Evolutionary conservation across 2,797 vertebrate genomes (phyloP), one percentile per base, ranked within the genome.

Genomic region (Chaenodraco wilsoni): DNA sequence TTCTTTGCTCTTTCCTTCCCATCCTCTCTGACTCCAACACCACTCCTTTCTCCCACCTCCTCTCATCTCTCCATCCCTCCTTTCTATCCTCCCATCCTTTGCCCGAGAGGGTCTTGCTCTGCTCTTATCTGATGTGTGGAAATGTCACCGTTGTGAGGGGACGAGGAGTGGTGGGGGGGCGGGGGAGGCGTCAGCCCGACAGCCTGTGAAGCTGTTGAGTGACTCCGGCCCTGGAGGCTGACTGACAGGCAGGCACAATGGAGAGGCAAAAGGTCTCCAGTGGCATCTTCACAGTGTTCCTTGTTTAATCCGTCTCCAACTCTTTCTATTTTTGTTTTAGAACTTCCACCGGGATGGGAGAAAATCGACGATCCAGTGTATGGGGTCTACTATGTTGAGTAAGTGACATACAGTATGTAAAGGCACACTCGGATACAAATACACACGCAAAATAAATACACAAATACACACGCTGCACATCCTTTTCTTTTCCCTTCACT

Each of bases 371-470:
- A 99, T 93, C 98, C 98, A 3, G 96, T 99, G 73, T 99, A 99
- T 61, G 98, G 98, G 92, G 96, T 99, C 95, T 99, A 99, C 96
- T 99, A 99, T 94, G 98, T 99, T 94, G 98, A 99, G 98, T 99
- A 97, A 98, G 98, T 98, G 51, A 46, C 14, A 40, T 13, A 51
- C 62, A 45, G 19, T 52, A 52, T 68, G 43, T 40, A 46, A 45
- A 65, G 17, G n/a, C 13, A 37, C 19, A 19, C 31, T 19, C 13
- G 2, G 37, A 33, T 59, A 37, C 44, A 11, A 43, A 52, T 44
- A 46, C 41, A 49, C 45, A 58, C 15, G 2, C 44, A 21, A 21
- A 21, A 21, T 21, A 21, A 21, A 21, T 21, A 2, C 21, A 37
- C 44, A 11, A 43, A 52, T 44, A 46, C 41, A 49, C 45, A 58